A percentile compares a stretch with the other conserved stretches of the same genome.
These are phyloP conservation scores for Oreochromis tanganicae DNA, from an alignment of 2,113 vertebrate genomes.

Conservation along the genomic window DNA sequence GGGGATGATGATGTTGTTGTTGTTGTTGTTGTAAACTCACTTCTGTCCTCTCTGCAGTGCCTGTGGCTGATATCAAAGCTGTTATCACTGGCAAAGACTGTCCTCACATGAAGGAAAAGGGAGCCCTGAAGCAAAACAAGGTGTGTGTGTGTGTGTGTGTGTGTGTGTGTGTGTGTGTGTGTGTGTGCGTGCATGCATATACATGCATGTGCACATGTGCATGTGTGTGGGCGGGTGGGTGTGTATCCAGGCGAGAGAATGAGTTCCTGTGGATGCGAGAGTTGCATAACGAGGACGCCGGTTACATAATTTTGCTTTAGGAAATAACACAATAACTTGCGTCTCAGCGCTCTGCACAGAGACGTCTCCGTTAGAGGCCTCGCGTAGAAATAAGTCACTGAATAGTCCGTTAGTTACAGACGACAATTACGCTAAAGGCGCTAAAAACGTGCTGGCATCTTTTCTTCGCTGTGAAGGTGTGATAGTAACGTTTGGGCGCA, in stretches of 20 bases:
- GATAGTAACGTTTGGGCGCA: not conserved
- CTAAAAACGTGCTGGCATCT: not conserved
- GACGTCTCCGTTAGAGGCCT: not conserved
- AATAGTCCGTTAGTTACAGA: not conserved
- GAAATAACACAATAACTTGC: constrained; percentile 35
- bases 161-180: too few species aligned
- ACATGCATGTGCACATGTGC: too few species aligned
- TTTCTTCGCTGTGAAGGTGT: not conserved
- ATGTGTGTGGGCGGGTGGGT: not conserved
- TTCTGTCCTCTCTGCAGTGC: constrained; percentile 77
- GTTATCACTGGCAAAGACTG: constrained; percentile 98
- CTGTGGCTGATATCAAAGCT: constrained; percentile 98
- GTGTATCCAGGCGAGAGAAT: not conserved
- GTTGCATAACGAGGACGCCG: constrained; percentile 38
- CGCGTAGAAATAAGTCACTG: not conserved
- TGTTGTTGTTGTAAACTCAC: constrained; percentile 7
- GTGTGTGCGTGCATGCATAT: too few species aligned
- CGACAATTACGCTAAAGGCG: not conserved
- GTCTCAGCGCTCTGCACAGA: not conserved
- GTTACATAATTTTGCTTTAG: constrained; percentile 51
- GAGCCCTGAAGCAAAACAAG: constrained; percentile 99
- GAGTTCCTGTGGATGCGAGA: not conserved
- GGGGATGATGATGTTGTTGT: not conserved
- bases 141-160: constrained; percentile 25
- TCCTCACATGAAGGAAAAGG: constrained; percentile 99